phyloP scores from a whole-genome alignment of 2,797 vertebrate species.

The Pempheris klunzingeri region DNA sequence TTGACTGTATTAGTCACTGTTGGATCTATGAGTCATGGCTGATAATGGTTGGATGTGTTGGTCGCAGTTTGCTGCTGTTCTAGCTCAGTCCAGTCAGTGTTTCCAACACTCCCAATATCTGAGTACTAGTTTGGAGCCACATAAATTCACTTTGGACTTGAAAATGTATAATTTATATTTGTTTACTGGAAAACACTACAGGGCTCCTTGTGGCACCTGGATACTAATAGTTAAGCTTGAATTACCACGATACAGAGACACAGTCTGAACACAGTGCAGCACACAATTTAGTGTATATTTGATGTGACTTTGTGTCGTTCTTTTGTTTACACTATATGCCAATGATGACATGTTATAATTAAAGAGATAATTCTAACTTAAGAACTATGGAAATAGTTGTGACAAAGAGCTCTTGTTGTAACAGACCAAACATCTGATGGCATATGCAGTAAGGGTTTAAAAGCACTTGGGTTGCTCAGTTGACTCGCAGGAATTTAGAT shows the following conservation, averaged over 20 bases:
- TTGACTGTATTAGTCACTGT: not conserved
- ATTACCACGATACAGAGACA: not conserved
- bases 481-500: not conserved
- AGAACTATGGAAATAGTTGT: constrained; percentile 10
- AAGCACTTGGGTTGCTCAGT: not conserved
- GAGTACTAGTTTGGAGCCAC: not conserved
- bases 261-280: not conserved
- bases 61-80: not conserved
- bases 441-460: not conserved
- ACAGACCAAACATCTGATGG: not conserved
- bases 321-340: constrained; percentile 10
- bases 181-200: not conserved
- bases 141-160: not conserved
- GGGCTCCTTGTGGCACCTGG: not conserved
- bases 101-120: not conserved
- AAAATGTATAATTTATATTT: constrained; percentile 1
- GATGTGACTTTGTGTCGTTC: constrained; percentile 6
- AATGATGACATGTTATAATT: not conserved
- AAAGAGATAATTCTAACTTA: constrained; percentile 3
- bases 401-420: not conserved
- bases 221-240: not conserved
- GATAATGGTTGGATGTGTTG: not conserved
- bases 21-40: constrained; percentile 1
- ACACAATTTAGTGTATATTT: not conserved
- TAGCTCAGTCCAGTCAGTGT: not conserved